Evolutionary conservation across 2,888 invertebrate species (phyloP).

Genomic region (Pinctada fucata): DNA sequence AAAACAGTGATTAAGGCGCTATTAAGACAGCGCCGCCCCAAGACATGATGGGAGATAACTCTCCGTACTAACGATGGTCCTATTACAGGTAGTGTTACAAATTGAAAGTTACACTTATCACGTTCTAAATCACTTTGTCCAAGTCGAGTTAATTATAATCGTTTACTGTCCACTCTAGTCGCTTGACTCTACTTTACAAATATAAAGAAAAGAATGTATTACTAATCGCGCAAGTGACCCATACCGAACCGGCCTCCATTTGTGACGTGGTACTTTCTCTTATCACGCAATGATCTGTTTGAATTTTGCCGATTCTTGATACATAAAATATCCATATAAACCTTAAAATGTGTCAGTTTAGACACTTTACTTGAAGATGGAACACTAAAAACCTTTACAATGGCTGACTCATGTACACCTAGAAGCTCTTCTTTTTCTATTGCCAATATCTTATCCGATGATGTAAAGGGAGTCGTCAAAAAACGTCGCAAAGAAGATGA

Average conservation of each 20-base stretch:
- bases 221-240: slow-evolving; percentile 7
- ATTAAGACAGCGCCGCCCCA: slow-evolving; percentile 20
- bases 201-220: slow-evolving; percentile 29
- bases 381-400: neutral
- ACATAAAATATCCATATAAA: neutral
- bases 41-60: slow-evolving; percentile 35
- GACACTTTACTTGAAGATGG: neutral
- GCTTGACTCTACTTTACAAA: slow-evolving; percentile 35
- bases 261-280: slow-evolving; percentile 8
- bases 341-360: neutral
- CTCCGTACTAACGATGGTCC: slow-evolving; percentile 20
- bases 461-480: neutral
- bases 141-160: slow-evolving; percentile 34
- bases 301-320: neutral
- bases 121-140: slow-evolving; percentile 30
- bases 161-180: slow-evolving; percentile 27
- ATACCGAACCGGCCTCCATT: slow-evolving; percentile 11
- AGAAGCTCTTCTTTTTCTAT: neutral
- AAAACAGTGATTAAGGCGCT: slow-evolving; percentile 4
- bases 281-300: slow-evolving; percentile 32
- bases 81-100: slow-evolving; percentile 32
- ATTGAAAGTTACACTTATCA: slow-evolving; percentile 37
- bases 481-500: too few relatives aligned
- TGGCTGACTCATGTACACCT: neutral
- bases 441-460: neutral